A percentile compares a stretch with the other conserved stretches of the same genome.
Evolutionary conservation across 1,140 invertebrate species (phyloP).

Genomic region (Aphelinus certus): DNA sequence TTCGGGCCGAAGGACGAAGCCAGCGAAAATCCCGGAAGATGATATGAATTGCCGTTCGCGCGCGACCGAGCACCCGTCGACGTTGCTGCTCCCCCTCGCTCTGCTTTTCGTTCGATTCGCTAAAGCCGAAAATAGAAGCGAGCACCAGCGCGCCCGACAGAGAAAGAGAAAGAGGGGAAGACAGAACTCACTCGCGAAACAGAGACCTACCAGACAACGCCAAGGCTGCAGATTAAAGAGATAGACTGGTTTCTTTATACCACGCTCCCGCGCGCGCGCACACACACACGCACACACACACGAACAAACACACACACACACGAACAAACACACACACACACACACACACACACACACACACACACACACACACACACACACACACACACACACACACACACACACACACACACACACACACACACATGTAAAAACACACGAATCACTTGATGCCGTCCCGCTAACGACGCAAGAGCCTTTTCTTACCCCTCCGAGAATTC

Average conservation of each 20-base stretch:
- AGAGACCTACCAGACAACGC: conserved; percentile 23
- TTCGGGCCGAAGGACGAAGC: background rate
- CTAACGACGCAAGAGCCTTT: background rate
- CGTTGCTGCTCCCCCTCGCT: background rate
- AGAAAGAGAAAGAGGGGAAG: conserved; percentile 14
- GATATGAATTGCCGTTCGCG: conserved; percentile 32
- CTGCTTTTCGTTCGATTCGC: conserved; percentile 31
- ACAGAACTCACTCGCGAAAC: conserved; percentile 35
- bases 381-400: no score
- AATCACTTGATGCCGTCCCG: background rate
- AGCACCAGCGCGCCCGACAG: background rate
- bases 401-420: no score
- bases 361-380: no score
- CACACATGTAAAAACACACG: no score
- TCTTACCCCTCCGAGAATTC: background rate
- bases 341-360: no score
- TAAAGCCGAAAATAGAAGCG: conserved; percentile 39
- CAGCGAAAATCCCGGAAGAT: conserved; percentile 32
- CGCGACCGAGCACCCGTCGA: background rate
- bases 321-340: no score
- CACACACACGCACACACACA: no score
- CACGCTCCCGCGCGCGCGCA: no score
- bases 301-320: no score
- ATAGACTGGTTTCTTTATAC: conserved; percentile 41
- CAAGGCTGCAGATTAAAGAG: conserved; percentile 49